A percentile compares a stretch with the other conserved stretches of the same genome.
Evolutionary conservation across 2,888 invertebrate genomes (phyloP).

Genomic region (Agrenia bidenticulata): DNA sequence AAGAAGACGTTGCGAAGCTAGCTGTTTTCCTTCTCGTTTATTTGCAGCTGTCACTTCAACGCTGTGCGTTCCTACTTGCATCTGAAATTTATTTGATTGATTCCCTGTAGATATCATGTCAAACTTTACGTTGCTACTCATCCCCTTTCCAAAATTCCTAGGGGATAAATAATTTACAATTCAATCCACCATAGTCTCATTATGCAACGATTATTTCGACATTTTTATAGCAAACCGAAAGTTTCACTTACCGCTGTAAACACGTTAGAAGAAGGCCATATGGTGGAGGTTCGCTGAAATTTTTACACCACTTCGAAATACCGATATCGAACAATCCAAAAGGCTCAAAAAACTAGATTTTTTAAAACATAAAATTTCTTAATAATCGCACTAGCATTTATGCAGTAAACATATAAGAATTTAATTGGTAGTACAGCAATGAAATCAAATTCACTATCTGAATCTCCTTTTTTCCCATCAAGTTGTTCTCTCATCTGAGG

Average conservation of each 20-base stretch:
- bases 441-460: conserved; percentile 51
- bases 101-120: conserved; percentile 83
- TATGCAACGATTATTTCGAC: no score
- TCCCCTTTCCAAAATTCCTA: conserved; percentile 81
- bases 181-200: neutral
- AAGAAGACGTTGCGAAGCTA: conserved; percentile 80
- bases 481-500: conserved; percentile 77
- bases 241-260: conserved; percentile 64
- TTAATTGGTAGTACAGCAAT: conserved; percentile 45
- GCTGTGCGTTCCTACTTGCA: conserved; percentile 89
- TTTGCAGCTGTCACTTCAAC: conserved; percentile 74
- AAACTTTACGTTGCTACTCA: conserved; percentile 77
- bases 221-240: no score
- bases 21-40: conserved; percentile 93
- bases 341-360: conserved; percentile 78
- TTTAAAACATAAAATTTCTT: conserved; percentile 8
- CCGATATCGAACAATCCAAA: conserved; percentile 91
- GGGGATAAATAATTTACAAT: conserved; percentile 11
- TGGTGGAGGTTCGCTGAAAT: conserved; percentile 92
- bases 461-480: conserved; percentile 50
- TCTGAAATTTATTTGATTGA: conserved; percentile 89
- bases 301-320: conserved; percentile 91
- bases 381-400: no score
- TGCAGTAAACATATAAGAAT: no score
- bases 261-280: conserved; percentile 91